phyloP scores from a whole-genome alignment of 2,888 invertebrate genomes.

The Plebejus anna region DNA sequence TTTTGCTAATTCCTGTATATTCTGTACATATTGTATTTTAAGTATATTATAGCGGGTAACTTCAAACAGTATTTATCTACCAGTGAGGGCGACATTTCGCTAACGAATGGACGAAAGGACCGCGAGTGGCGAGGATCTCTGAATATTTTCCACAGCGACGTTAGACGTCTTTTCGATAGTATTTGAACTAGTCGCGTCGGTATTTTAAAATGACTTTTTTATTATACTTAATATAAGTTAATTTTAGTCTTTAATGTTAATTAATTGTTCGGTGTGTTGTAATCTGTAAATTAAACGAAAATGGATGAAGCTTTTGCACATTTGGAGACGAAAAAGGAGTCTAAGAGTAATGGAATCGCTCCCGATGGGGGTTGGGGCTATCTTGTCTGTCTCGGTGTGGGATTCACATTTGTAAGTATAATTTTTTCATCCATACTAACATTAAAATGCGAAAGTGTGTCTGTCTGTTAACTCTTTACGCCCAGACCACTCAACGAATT shows the following conservation, averaged over 20 bases:
- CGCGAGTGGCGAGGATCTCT: not conserved
- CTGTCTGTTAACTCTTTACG: too few relatives aligned
- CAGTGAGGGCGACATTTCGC: not conserved
- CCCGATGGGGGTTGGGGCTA: conserved; percentile 93
- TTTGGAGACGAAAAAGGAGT: conserved; percentile 47
- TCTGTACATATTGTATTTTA: not conserved
- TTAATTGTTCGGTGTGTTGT: not conserved
- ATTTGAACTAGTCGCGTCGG: not conserved
- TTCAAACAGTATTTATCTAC: not conserved
- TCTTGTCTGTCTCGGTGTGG: conserved; percentile 85
- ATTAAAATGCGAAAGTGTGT: too few relatives aligned
- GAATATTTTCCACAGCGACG: not conserved
- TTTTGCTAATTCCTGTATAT: too few relatives aligned
- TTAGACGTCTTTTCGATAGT: not conserved
- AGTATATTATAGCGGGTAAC: not conserved
- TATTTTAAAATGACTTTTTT: not conserved
- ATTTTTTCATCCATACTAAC: not conserved
- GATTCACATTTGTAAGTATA: conserved; percentile 86
- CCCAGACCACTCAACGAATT: too few relatives aligned
- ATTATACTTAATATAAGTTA: not conserved
- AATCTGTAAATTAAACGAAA: conserved; percentile 34
- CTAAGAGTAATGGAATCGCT: conserved; percentile 52
- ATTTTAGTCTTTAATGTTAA: not conserved
- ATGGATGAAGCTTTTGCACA: conserved; percentile 76
- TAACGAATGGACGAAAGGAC: conserved; percentile 9